Evolutionary conservation across 2,797 vertebrate species (phyloP).

Genomic region (Enoplosus armatus): DNA sequence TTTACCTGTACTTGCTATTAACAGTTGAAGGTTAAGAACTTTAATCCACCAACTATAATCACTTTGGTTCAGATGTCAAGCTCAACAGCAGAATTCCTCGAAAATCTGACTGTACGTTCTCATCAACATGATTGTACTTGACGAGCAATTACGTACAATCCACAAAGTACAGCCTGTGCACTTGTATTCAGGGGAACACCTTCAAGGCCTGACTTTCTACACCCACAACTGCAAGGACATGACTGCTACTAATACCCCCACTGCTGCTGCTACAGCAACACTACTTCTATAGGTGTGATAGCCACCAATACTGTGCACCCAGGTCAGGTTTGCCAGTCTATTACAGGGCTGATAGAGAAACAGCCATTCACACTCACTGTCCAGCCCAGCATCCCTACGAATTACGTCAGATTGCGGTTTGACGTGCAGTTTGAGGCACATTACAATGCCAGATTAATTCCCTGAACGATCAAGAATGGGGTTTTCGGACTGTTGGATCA

Average conservation of each 20-base stretch:
- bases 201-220: neutral
- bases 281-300: neutral
- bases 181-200: neutral
- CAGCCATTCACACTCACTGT: neutral
- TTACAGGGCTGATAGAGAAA: neutral
- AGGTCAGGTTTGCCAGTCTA: neutral
- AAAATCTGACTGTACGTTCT: neutral
- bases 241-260: neutral
- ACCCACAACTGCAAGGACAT: neutral
- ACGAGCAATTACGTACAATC: neutral
- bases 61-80: conserved; percentile 6
- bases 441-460: neutral
- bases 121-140: conserved; percentile 16
- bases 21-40: neutral
- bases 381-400: too few species aligned
- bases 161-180: neutral
- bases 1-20: neutral
- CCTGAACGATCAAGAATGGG: neutral
- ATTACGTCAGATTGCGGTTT: neutral
- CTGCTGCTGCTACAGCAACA: neutral
- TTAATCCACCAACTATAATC: neutral
- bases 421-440: neutral
- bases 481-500: neutral
- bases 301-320: neutral
- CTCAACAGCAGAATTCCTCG: neutral